A percentile compares a stretch with the other conserved stretches of the same genome.
Conservation (phyloP, 2,888 invertebrate genomes). For the Dolichopus griseipennis region DNA sequence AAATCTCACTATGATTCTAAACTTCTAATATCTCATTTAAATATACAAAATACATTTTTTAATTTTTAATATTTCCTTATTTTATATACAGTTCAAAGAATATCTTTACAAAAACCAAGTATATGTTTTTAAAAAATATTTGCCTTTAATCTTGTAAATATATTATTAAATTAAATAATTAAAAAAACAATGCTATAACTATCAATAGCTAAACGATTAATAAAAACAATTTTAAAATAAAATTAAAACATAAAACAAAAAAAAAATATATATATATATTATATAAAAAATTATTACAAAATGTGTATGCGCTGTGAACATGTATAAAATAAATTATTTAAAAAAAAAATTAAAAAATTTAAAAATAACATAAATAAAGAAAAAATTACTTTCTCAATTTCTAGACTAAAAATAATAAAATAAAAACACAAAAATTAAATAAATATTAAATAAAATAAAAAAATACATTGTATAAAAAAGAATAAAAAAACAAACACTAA, state of each 20-base stretch:
- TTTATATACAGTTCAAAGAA: too few species aligned
- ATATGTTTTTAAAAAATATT: background rate
- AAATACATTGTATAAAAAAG: too few species aligned
- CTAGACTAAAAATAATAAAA: background rate
- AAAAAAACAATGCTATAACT: background rate
- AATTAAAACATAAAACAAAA: background rate
- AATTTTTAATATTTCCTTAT: too few species aligned
- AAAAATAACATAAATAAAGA: background rate
- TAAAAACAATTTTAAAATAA: background rate
- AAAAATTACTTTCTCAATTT: background rate
- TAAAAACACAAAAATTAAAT: background rate
- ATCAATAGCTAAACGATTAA: background rate
- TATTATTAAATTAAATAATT: too few species aligned
- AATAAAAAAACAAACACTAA: background rate
- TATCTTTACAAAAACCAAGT: background rate
- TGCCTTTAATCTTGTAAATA: background rate
- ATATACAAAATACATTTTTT: too few species aligned
- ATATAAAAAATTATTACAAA: slow-evolving; percentile 1
- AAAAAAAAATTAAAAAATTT: background rate
- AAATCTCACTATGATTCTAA: too few species aligned
- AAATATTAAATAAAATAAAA: too few species aligned
- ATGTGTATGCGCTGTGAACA: slow-evolving; percentile 6
- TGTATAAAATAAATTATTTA: background rate
- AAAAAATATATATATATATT: background rate
- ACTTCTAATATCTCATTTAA: too few species aligned